A percentile compares a stretch with the other conserved stretches of the same genome.
phyloP scores from a whole-genome alignment of 2,797 vertebrate genomes.

The Eupleurogrammus muticus region DNA sequence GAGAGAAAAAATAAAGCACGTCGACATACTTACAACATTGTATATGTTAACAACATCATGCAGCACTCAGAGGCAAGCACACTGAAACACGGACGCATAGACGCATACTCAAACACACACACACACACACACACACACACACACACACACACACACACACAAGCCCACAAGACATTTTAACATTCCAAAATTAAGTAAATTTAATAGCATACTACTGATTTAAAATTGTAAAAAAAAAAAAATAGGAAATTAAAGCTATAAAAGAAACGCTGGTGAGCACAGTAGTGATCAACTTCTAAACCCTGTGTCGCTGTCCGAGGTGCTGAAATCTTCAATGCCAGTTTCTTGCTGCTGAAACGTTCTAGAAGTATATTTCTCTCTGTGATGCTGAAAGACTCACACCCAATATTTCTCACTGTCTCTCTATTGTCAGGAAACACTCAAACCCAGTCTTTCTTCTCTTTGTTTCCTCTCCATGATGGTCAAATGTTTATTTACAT shows the following conservation, averaged over 20 bases:
- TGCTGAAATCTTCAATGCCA: neutral
- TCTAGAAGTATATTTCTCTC: constrained; percentile 8
- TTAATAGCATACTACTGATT: constrained; percentile 17
- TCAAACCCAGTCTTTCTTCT: neutral
- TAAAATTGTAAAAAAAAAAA: neutral
- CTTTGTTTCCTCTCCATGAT: neutral
- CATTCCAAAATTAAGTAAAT: constrained; percentile 37
- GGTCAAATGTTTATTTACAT: no score
- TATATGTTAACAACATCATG: constrained; percentile 73
- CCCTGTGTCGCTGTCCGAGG: constrained; percentile 24
- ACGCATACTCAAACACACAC: constrained; percentile 66
- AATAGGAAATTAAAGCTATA: constrained; percentile 8
- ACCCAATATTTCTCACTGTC: neutral
- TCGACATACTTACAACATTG: constrained; percentile 49
- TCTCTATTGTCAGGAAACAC: neutral
- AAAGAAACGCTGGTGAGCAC: constrained; percentile 11
- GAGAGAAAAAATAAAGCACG: constrained; percentile 19
- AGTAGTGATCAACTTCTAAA: no score
- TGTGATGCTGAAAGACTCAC: neutral
- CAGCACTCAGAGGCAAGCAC: constrained; percentile 72
- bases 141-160: constrained; percentile 51
- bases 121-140: constrained; percentile 71
- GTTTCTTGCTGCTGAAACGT: constrained; percentile 6
- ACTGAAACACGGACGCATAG: constrained; percentile 71
- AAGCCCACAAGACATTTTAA: constrained; percentile 56